phyloP scores from a whole-genome alignment of 1,140 invertebrate species.

The Psix sp. region DNA sequence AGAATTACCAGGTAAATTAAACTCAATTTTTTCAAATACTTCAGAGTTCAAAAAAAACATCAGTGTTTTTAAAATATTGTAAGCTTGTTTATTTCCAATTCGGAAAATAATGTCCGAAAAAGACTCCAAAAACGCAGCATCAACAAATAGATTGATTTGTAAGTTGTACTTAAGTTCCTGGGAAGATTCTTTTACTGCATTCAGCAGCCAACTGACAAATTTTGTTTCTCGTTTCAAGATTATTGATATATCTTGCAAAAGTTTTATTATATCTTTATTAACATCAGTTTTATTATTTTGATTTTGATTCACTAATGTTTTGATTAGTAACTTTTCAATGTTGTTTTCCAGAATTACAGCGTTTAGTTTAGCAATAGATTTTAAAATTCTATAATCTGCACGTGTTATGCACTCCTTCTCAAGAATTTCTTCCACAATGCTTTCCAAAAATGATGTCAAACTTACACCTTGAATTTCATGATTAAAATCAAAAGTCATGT shows the following conservation, averaged over 20 bases:
- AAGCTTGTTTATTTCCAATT: constrained; percentile 39
- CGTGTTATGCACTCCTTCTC: constrained; percentile 26
- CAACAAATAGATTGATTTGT: constrained; percentile 23
- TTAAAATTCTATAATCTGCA: constrained; percentile 61
- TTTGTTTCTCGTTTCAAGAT: constrained; percentile 55
- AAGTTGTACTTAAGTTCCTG: constrained; percentile 8
- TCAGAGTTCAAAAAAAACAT: constrained; percentile 52
- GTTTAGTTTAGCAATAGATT: constrained; percentile 65
- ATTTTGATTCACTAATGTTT: constrained; percentile 56
- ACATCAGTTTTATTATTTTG: constrained; percentile 22
- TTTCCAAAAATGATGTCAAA: constrained; percentile 62
- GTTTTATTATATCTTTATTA: constrained; percentile 55
- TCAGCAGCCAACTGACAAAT: constrained; percentile 56
- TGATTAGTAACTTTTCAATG: constrained; percentile 59
- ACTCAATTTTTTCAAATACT: constrained; percentile 17
- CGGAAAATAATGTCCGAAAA: constrained; percentile 44
- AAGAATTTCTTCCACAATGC: constrained; percentile 61
- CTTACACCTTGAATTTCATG: constrained; percentile 59
- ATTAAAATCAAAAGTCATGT: constrained; percentile 64
- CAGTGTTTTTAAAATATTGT: constrained; percentile 50
- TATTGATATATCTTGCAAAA: constrained; percentile 39
- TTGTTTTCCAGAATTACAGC: constrained; percentile 68
- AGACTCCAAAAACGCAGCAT: constrained; percentile 24
- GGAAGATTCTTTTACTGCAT: constrained; percentile 30
- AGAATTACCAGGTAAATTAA: background rate